Base-by-base conservation (phyloP, 2,888 invertebrate genomes). In the Campopleginae sp. region DNA sequence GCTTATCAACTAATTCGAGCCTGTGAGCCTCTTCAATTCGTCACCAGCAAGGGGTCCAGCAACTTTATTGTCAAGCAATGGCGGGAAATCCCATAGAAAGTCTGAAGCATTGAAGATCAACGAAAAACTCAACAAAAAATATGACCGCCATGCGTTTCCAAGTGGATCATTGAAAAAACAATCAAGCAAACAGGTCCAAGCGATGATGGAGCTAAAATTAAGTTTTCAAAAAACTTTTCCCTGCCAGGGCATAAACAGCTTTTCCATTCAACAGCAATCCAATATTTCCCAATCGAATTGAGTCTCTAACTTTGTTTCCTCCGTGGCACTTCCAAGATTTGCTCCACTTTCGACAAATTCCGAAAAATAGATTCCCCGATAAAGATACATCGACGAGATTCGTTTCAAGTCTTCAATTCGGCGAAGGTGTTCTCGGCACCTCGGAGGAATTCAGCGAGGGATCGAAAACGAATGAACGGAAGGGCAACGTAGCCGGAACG, bases 341-440 rank as follows among this genome's bases (percentile, higher is more conserved):
- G n/a, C 46, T 51, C 63, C 48, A 76, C 68, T 48, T 54, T 82
- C 76, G 68, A 61, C 70, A 71, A 80, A 66, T 54, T 74, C 54
- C 76, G 70, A 71, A 76, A 82, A 82, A 82, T 82, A 65, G 61
- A 63, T 70, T 82, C 71, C 31, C 71, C 63, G 54, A 76, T 70
- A 44, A 27, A 44, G 44, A 82, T 48, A 68, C 63, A 81, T 70
- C 14, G 48, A 17, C 66, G 74, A 42, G 44, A 66, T 63, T 65
- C 42, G 65, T 44, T 68, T 31, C 58, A 75, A 80, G 38, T 80
- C 46, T 68, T 74, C 46, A 46, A 54, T 74, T 75, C 74, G 17
- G 74, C 33, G 31, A 65, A 38, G 27, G 70, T 58, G 71, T 33
- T 23, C 33, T 17, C 14, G 27, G 8, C 3, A 58, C 12, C 23